Percentiles rank a stretch among this genome's conserved stretches.
Conservation (phyloP, 1,140 invertebrate genomes). For the Musca domestica region DNA sequence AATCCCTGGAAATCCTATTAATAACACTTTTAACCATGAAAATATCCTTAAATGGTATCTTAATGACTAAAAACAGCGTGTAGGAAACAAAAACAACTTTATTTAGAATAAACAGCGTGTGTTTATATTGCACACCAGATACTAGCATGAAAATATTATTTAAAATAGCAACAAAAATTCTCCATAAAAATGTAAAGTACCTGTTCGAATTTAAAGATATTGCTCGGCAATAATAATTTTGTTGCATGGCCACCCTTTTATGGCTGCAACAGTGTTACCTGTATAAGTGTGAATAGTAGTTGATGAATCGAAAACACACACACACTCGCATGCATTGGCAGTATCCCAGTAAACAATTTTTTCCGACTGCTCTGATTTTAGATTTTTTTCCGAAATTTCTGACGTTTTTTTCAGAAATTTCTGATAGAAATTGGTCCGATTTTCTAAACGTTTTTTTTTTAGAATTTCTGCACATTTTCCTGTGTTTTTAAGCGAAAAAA, state of each 20-base stretch:
- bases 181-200: neutral
- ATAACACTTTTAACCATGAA: conserved; percentile 1
- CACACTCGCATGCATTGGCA: too few species aligned
- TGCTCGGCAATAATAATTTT: neutral
- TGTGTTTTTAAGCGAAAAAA: too few species aligned
- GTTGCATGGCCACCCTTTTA: neutral
- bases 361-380: too few species aligned
- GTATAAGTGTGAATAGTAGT: neutral
- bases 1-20: too few species aligned
- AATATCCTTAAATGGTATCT: neutral
- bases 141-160: neutral
- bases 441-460: too few species aligned
- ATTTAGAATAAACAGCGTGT: neutral
- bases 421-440: too few species aligned
- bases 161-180: neutral
- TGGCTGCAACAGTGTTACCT: neutral
- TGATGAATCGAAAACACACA: neutral
- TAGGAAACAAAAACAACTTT: too few species aligned
- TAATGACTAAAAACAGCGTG: neutral
- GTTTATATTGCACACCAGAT: conserved; percentile 8
- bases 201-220: neutral
- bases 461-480: too few species aligned
- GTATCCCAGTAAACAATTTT: too few species aligned
- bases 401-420: too few species aligned
- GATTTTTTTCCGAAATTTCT: too few species aligned